Percentiles rank a stretch among this genome's conserved stretches.
Conservation (phyloP, 2,113 vertebrate species). For the Scopus umbretta region DNA sequence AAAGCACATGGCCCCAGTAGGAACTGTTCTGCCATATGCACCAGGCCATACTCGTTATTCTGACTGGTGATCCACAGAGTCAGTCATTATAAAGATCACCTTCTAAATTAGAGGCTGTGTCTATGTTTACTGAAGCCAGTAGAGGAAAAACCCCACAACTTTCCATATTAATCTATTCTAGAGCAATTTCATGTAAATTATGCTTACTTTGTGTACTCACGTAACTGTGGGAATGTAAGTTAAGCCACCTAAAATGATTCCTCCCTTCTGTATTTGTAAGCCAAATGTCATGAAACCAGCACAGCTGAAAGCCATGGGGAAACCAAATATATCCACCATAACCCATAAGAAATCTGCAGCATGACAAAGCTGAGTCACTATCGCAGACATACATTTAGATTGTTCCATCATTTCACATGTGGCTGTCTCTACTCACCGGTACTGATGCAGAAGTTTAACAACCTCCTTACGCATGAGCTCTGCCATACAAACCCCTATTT, state of each 20-base stretch:
- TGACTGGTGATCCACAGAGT: neutral
- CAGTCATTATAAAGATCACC: neutral
- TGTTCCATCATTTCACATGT: neutral
- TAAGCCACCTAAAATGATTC: neutral
- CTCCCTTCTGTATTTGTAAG: neutral
- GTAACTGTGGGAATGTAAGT: neutral
- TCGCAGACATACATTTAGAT: neutral
- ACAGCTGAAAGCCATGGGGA: neutral
- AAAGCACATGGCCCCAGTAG: neutral
- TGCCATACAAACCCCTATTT: neutral
- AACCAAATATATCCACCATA: neutral
- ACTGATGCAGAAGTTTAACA: neutral
- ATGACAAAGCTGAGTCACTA: neutral
- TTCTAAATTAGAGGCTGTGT: neutral
- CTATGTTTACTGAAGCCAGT: neutral
- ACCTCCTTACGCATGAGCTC: neutral
- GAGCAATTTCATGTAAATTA: neutral
- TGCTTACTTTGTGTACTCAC: neutral
- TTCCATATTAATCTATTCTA: neutral
- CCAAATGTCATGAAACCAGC: neutral
- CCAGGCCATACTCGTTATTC: rapidly evolving
- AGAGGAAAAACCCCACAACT: neutral
- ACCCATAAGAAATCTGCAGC: neutral
- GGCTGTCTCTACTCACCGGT: neutral
- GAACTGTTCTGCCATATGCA: neutral